These are phyloP conservation scores for Brachionus koreanus DNA, from an alignment of 1,140 invertebrate species.

Conservation along the genomic window DNA sequence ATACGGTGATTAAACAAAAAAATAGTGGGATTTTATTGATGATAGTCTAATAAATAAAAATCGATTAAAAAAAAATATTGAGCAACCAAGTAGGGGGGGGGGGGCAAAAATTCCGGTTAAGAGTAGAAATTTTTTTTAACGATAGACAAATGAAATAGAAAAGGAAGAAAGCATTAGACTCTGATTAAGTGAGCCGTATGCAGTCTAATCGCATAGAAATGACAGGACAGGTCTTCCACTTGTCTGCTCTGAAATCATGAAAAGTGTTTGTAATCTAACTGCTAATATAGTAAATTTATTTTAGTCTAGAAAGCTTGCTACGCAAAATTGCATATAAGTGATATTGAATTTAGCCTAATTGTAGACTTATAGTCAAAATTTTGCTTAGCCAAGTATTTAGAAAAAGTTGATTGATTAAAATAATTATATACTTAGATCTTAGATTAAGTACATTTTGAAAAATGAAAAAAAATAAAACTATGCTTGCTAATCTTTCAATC, in stretches of 20 bases:
- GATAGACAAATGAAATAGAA: neutral
- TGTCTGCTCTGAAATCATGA: neutral
- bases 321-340: neutral
- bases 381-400: neutral
- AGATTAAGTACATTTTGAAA: neutral
- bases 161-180: neutral
- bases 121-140: neutral
- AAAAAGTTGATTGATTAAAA: neutral
- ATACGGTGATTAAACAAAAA: too few species aligned
- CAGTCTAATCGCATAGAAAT: neutral
- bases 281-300: neutral
- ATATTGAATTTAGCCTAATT: neutral
- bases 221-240: conserved; percentile 1
- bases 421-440: neutral
- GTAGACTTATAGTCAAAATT: neutral
- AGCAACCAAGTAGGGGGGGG: neutral
- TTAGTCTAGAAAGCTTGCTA: neutral
- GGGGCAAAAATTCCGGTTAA: neutral
- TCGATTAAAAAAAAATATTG: neutral
- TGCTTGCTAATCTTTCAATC: neutral
- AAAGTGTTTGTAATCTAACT: neutral
- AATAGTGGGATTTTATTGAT: neutral
- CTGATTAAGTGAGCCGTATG: neutral
- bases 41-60: neutral
- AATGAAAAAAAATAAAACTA: neutral